Conservation (phyloP, 1,140 invertebrate species). For the Eupristina koningsbergeri region DNA sequence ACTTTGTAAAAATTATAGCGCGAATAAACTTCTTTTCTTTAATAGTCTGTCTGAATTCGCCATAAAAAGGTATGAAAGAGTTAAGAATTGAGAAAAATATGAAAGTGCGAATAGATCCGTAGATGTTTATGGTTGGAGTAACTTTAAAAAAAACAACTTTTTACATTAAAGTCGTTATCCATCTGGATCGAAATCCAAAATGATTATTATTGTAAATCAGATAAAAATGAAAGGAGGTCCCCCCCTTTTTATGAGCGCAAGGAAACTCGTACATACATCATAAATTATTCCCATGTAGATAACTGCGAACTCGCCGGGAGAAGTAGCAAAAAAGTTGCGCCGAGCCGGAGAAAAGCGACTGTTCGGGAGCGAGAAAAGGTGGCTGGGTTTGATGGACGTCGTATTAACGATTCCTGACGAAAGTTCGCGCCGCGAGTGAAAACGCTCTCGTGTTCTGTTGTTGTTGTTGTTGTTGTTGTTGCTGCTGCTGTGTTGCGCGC, state of each 20-base stretch:
- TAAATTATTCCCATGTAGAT: neutral
- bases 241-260: neutral
- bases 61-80: too few species aligned
- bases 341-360: constrained; percentile 26
- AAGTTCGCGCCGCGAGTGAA: constrained; percentile 30
- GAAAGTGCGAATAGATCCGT: neutral
- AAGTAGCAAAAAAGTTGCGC: constrained; percentile 6
- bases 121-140: neutral
- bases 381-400: neutral
- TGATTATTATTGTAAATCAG: neutral
- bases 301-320: neutral
- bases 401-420: constrained; percentile 34
- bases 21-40: neutral
- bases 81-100: too few species aligned
- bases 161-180: neutral
- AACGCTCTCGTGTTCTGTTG: too few species aligned
- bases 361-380: neutral
- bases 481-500: neutral
- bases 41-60: neutral
- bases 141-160: neutral
- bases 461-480: too few species aligned
- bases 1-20: neutral
- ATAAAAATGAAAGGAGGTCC: neutral
- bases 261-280: neutral
- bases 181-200: neutral